A percentile compares a stretch with the other conserved stretches of the same genome.
Conservation (phyloP, 2,888 invertebrate species). For the Ormyrus labotus region DNA sequence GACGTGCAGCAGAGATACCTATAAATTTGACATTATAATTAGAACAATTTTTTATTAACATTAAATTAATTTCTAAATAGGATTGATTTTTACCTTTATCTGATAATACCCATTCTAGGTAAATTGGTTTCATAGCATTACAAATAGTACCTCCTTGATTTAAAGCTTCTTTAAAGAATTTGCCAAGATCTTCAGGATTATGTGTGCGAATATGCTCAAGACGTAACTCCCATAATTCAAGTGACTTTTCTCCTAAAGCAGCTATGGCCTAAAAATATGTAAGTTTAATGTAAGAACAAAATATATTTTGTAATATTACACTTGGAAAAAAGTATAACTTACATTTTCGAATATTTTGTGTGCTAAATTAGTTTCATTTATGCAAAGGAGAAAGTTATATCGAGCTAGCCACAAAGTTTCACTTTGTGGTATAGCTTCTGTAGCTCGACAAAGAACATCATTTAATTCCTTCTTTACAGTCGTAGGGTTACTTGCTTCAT, state of each 20-base stretch:
- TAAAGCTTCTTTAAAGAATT: slow-evolving; percentile 75
- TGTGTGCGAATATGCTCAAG: slow-evolving; percentile 71
- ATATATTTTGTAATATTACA: not conserved
- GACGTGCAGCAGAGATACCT: slow-evolving; percentile 80
- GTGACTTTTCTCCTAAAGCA: slow-evolving; percentile 72
- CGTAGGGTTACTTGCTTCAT: slow-evolving; percentile 59
- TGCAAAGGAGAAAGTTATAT: slow-evolving; percentile 75
- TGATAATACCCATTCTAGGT: slow-evolving; percentile 79
- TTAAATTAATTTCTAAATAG: not conserved
- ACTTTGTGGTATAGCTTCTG: slow-evolving; percentile 75
- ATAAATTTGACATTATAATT: not conserved
- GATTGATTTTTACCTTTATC: slow-evolving; percentile 67
- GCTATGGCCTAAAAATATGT: slow-evolving; percentile 66
- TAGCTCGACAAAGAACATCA: slow-evolving; percentile 74
- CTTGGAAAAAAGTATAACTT: slow-evolving; percentile 16
- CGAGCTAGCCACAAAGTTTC: slow-evolving; percentile 78
- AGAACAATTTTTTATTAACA: not conserved
- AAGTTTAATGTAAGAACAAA: not conserved
- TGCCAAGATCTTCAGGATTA: slow-evolving; percentile 71
- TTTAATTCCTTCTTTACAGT: slow-evolving; percentile 65
- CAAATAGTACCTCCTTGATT: slow-evolving; percentile 77
- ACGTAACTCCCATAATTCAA: slow-evolving; percentile 76
- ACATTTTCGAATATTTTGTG: slow-evolving; percentile 74
- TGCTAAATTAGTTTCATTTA: slow-evolving; percentile 74
- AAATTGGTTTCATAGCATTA: slow-evolving; percentile 79